Conservation (phyloP, 2,888 invertebrate genomes). For the Heliothis peltigera region DNA sequence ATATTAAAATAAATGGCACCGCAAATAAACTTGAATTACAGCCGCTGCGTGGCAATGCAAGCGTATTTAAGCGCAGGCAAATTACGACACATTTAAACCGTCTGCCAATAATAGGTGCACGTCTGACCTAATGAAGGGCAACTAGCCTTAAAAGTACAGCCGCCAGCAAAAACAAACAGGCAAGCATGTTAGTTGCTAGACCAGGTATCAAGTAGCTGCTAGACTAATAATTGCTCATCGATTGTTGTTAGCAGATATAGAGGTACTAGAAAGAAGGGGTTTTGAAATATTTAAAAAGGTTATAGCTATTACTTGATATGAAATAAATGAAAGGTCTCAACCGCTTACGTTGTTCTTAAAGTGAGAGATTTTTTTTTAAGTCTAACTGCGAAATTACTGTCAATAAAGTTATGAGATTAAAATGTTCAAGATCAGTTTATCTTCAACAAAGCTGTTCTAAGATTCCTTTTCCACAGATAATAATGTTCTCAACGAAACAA, state of each 20-base stretch:
- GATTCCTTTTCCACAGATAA: not conserved
- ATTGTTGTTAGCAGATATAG: conserved; percentile 60
- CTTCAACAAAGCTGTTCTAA: not conserved
- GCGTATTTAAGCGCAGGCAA: conserved; percentile 47
- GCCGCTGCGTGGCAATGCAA: conserved; percentile 27
- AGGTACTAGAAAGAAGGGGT: conserved; percentile 28
- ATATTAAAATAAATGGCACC: conserved; percentile 38
- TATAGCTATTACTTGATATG: no score
- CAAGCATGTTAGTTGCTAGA: conserved; percentile 65
- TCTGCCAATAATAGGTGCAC: conserved; percentile 61
- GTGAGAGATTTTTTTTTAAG: not conserved
- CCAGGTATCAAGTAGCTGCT: conserved; percentile 65
- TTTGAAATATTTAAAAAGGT: not conserved
- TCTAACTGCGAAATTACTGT: not conserved
- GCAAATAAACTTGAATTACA: conserved; percentile 32
- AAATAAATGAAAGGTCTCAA: no score
- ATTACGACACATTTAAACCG: conserved; percentile 61
- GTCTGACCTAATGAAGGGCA: conserved; percentile 74
- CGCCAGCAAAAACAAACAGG: conserved; percentile 76
- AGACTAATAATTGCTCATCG: conserved; percentile 74
- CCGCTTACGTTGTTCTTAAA: no score
- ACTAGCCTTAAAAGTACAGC: conserved; percentile 71
- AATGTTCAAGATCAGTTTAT: not conserved
- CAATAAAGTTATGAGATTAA: not conserved
- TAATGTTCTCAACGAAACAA: conserved; percentile 12